Conservation (phyloP, 2,888 invertebrate genomes). For the Nematopogon swammerdamellus region DNA sequence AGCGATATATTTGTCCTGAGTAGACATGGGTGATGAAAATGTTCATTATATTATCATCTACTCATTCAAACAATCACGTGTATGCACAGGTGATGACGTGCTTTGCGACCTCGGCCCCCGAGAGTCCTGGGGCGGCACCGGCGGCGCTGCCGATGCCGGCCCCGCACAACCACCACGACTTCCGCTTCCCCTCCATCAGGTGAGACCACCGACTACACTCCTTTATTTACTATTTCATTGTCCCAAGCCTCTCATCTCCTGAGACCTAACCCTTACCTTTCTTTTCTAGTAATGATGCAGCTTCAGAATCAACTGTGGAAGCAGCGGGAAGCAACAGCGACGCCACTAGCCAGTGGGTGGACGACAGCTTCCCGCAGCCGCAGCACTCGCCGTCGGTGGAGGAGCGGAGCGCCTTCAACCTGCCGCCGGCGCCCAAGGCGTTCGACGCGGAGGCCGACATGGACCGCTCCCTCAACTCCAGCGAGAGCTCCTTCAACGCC, state of each 20-base stretch:
- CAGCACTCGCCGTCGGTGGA: slow-evolving; percentile 23
- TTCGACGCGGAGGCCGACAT: slow-evolving; percentile 27
- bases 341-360: slow-evolving; percentile 52
- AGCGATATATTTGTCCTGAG: too few species aligned
- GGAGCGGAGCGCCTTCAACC: slow-evolving; percentile 25
- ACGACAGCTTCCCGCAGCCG: slow-evolving; percentile 47
- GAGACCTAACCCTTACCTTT: too few species aligned
- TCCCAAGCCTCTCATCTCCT: too few species aligned
- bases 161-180: slow-evolving; percentile 26
- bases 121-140: slow-evolving; percentile 38
- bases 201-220: not conserved
- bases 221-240: too few species aligned
- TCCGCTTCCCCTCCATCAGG: slow-evolving; percentile 25
- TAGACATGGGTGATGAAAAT: too few species aligned
- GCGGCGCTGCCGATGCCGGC: slow-evolving; percentile 25
- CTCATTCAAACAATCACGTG: not conserved
- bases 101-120: slow-evolving; percentile 43
- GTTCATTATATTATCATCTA: too few species aligned
- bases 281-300: slow-evolving; percentile 25
- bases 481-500: slow-evolving; percentile 45
- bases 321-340: slow-evolving; percentile 29
- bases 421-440: slow-evolving; percentile 34
- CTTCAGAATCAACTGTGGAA: slow-evolving; percentile 29
- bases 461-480: slow-evolving; percentile 31
- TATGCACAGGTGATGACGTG: slow-evolving; percentile 40